phyloP scores from a whole-genome alignment of 2,113 vertebrate genomes.

The Fulica atra region DNA sequence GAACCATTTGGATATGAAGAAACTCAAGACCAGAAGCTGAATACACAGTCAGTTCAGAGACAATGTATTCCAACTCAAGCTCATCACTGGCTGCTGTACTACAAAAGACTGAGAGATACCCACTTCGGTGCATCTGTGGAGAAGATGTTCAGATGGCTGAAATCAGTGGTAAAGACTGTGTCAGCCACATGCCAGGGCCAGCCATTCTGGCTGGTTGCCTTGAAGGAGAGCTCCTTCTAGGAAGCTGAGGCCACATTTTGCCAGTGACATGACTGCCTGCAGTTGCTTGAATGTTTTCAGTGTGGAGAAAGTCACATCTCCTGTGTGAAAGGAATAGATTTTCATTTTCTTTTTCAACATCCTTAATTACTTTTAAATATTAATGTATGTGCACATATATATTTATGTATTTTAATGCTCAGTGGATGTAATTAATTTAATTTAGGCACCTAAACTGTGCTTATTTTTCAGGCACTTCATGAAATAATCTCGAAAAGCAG shows the following conservation, averaged over 20 bases:
- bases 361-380: neutral
- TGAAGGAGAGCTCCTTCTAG: neutral
- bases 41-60: neutral
- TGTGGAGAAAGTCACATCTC: accelerated
- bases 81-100: neutral
- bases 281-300: neutral
- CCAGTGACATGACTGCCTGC: neutral
- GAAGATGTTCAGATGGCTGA: neutral
- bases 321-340: neutral
- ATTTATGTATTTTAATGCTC: neutral
- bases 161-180: neutral
- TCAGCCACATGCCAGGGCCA: neutral
- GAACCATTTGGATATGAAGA: neutral
- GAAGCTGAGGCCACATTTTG: neutral
- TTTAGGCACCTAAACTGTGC: neutral
- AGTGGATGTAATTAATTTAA: neutral
- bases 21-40: neutral
- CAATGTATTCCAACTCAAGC: accelerated
- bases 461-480: neutral
- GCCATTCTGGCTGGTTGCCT: neutral
- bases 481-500: neutral
- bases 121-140: neutral
- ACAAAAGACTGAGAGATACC: neutral
- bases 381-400: neutral
- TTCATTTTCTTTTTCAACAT: neutral